A percentile compares a stretch with the other conserved stretches of the same genome.
Evolutionary conservation across 2,888 invertebrate species (phyloP).

Genomic region (Drosophila nr. fundita): DNA sequence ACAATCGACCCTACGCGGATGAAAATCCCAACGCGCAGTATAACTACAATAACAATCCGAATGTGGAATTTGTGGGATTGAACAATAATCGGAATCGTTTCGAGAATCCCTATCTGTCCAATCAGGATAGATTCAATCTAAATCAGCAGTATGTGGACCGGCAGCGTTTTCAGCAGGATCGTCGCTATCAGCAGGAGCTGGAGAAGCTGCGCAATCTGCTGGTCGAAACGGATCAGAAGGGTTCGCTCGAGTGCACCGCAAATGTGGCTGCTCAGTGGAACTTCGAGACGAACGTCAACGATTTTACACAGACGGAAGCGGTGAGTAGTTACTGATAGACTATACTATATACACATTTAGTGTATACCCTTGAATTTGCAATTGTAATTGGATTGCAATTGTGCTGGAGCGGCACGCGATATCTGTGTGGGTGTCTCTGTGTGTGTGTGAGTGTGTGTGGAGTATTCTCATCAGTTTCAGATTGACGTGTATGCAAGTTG

Average conservation of each 20-base stretch:
- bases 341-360: constrained; percentile 15
- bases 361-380: constrained; percentile 26
- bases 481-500: constrained; percentile 26
- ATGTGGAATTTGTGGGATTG: constrained; percentile 57
- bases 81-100: constrained; percentile 69
- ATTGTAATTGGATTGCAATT: constrained; percentile 37
- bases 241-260: constrained; percentile 92
- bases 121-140: constrained; percentile 80
- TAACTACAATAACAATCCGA: constrained; percentile 52
- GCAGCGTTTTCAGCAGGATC: constrained; percentile 85
- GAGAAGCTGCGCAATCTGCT: constrained; percentile 86
- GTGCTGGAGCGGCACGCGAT: constrained; percentile 63
- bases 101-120: constrained; percentile 73
- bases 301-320: constrained; percentile 92
- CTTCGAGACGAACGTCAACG: constrained; percentile 94
- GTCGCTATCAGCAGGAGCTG: constrained; percentile 82
- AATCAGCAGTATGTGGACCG: constrained; percentile 84
- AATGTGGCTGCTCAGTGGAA: constrained; percentile 96
- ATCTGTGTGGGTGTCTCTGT: constrained; percentile 7
- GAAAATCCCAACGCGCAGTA: constrained; percentile 26
- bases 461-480: constrained; percentile 46
- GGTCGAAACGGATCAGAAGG: constrained; percentile 90
- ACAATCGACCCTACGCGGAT: constrained; percentile 28
- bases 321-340: constrained; percentile 86
- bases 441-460: constrained; percentile 14